phyloP scores from a whole-genome alignment of 2,113 vertebrate genomes.

The Platycercus adscitus region DNA sequence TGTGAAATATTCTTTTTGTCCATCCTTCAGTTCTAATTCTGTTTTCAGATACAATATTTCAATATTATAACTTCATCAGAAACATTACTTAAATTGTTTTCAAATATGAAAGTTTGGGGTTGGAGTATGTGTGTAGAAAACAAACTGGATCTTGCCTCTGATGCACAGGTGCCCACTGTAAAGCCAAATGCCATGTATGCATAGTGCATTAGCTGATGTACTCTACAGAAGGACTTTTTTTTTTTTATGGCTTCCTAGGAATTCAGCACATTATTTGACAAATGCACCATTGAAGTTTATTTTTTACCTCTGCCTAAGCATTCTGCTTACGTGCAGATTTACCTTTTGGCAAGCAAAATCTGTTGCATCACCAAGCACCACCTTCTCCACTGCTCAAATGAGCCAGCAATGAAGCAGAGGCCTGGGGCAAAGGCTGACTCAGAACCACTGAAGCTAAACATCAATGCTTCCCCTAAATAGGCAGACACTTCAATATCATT shows the following conservation, averaged over 20 bases:
- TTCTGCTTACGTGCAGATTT: neutral
- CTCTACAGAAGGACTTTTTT: neutral
- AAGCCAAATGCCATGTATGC: neutral
- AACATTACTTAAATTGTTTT: neutral
- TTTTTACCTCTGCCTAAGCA: neutral
- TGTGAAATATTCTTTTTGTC: neutral
- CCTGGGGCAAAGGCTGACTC: slow-evolving; percentile 68
- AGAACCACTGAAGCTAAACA: slow-evolving; percentile 59
- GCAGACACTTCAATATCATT: slow-evolving; percentile 50
- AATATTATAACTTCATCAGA: neutral
- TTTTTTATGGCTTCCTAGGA: neutral
- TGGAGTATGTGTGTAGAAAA: neutral
- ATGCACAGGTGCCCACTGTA: neutral
- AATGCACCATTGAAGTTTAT: neutral
- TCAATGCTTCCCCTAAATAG: slow-evolving; percentile 59
- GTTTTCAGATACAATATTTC: neutral
- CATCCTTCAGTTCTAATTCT: neutral
- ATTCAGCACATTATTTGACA: neutral
- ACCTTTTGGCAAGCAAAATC: slow-evolving; percentile 11
- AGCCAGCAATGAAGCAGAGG: slow-evolving; percentile 28
- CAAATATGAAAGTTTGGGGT: neutral
- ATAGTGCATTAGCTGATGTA: neutral
- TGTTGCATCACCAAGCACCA: slow-evolving; percentile 52
- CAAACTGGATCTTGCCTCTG: neutral
- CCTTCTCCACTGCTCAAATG: slow-evolving; percentile 39